Percentiles rank a stretch among this genome's conserved stretches.
These are phyloP conservation scores for Elaeidobius kamerunicus DNA, from an alignment of 2,888 invertebrate genomes.

Conservation along the genomic window DNA sequence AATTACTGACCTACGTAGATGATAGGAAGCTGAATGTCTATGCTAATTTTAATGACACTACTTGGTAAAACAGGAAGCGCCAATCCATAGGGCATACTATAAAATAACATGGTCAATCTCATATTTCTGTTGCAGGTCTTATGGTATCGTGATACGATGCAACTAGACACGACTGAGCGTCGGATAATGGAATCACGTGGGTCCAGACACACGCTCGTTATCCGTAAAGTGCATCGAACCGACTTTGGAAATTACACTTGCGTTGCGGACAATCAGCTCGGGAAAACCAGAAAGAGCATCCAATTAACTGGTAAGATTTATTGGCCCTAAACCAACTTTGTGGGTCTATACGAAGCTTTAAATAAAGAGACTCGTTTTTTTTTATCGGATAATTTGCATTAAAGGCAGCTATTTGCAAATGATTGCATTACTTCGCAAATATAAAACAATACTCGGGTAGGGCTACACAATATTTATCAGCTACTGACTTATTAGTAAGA, in stretches of 20 bases:
- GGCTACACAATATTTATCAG: too few relatives aligned
- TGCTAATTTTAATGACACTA: too few relatives aligned
- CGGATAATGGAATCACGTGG: slow-evolving; percentile 66
- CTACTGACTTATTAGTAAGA: too few relatives aligned
- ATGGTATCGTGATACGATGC: slow-evolving; percentile 67
- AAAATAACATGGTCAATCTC: too few relatives aligned
- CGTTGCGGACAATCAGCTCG: slow-evolving; percentile 66
- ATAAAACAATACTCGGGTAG: too few relatives aligned
- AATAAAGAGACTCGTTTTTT: too few relatives aligned
- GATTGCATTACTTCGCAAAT: too few relatives aligned
- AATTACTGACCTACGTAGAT: too few relatives aligned
- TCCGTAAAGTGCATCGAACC: slow-evolving; percentile 63
- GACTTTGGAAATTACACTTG: slow-evolving; percentile 72
- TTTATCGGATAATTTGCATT: not conserved
- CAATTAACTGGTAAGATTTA: slow-evolving; percentile 58
- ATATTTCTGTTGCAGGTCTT: slow-evolving; percentile 55
- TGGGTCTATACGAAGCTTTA: not conserved
- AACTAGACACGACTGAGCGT: slow-evolving; percentile 64
- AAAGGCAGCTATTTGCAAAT: not conserved
- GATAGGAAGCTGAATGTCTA: too few relatives aligned
- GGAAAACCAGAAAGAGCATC: slow-evolving; percentile 62
- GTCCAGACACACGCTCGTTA: slow-evolving; percentile 63
- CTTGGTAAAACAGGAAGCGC: too few relatives aligned
- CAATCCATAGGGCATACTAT: too few relatives aligned
- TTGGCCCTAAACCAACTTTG: slow-evolving; percentile 19